These are phyloP conservation scores for Phalloptychus januarius DNA, from an alignment of 2,797 vertebrate genomes.

Conservation along the genomic window DNA sequence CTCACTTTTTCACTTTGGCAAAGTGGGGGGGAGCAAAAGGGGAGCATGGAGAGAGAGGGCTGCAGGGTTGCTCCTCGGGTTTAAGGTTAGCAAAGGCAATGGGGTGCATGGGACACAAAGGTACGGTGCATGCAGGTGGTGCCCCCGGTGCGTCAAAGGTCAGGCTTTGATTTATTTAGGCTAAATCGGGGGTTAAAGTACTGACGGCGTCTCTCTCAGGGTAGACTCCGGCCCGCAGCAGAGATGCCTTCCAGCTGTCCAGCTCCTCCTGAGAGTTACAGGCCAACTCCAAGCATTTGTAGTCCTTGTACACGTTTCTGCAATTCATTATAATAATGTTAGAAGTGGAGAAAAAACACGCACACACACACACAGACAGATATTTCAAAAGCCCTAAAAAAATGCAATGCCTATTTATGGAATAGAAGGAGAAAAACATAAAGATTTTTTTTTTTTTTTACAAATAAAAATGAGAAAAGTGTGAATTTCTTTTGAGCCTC, in stretches of 20 bases:
- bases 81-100: slow-evolving; percentile 47
- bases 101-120: slow-evolving; percentile 33
- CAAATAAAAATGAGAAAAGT: background rate
- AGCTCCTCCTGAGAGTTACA: slow-evolving; percentile 91
- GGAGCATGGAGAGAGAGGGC: slow-evolving; percentile 50
- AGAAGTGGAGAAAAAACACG: slow-evolving; percentile 19
- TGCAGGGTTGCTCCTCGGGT: slow-evolving; percentile 37
- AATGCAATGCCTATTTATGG: background rate
- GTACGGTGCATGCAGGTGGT: slow-evolving; percentile 56
- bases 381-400: slow-evolving; percentile 6
- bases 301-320: slow-evolving; percentile 97
- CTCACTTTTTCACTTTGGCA: slow-evolving; percentile 60
- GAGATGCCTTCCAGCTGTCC: slow-evolving; percentile 95
- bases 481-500: background rate
- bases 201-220: slow-evolving; percentile 88
- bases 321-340: slow-evolving; percentile 42
- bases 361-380: background rate
- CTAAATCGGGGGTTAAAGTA: slow-evolving; percentile 64
- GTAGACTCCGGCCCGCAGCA: slow-evolving; percentile 92
- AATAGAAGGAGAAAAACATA: background rate
- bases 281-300: slow-evolving; percentile 90
- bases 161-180: slow-evolving; percentile 78
- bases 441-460: background rate
- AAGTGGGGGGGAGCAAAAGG: slow-evolving; percentile 40
- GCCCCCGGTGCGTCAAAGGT: slow-evolving; percentile 32